Conservation (phyloP, 2,888 invertebrate genomes). For the Helleia helle region DNA sequence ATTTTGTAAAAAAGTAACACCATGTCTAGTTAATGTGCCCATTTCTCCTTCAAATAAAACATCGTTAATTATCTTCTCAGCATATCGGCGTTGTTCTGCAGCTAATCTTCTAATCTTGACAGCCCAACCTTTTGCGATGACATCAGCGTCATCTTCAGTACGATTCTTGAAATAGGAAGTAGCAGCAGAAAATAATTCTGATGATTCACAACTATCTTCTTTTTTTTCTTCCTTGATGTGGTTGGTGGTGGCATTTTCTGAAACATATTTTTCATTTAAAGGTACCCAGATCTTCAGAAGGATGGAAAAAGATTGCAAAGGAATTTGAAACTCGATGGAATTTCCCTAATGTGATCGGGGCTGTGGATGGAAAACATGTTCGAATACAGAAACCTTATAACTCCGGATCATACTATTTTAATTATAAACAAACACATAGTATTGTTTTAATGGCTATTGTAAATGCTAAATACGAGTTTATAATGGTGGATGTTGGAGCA, state of each 20-base stretch:
- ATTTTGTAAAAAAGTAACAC: conserved; percentile 8
- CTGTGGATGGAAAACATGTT: conserved; percentile 9
- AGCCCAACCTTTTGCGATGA: conserved; percentile 18
- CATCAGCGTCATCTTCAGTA: conserved; percentile 12
- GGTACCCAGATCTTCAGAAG: neutral
- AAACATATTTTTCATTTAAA: neutral
- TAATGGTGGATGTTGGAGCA: conserved; percentile 15
- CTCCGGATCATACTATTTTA: conserved; percentile 15
- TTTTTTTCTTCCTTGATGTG: neutral
- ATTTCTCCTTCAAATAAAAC: conserved; percentile 17
- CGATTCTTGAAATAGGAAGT: conserved; percentile 6
- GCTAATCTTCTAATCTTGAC: conserved; percentile 16
- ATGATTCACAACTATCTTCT: neutral
- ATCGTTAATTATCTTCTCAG: conserved; percentile 19
- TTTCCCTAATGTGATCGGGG: neutral
- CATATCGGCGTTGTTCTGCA: conserved; percentile 17
- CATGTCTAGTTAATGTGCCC: conserved; percentile 13
- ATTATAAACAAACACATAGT: conserved; percentile 17
- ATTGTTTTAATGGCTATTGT: conserved; percentile 17
- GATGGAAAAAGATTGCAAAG: neutral
- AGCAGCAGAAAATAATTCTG: no score
- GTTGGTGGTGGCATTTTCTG: neutral
- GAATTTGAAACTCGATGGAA: neutral
- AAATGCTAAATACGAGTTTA: conserved; percentile 18
- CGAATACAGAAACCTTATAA: conserved; percentile 11